Conservation (phyloP, 2,797 vertebrate genomes). For the Tinamus major region DNA sequence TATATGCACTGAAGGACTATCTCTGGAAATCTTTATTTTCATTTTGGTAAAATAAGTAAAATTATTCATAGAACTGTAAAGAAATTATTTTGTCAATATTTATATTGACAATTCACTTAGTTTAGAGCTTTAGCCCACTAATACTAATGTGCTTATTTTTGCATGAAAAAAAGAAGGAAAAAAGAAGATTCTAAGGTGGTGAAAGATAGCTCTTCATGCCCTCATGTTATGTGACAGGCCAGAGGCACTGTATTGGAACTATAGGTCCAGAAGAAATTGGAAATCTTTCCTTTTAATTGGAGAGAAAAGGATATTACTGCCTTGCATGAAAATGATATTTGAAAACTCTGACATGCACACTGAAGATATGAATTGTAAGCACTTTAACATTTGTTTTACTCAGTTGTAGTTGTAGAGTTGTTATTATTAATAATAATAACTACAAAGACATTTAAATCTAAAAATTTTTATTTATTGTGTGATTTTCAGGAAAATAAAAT, state of each 20-base stretch:
- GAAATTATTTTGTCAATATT: neutral
- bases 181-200: neutral
- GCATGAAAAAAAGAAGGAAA: neutral
- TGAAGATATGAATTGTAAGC: neutral
- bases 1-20: neutral
- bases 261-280: too few species aligned
- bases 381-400: neutral
- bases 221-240: neutral
- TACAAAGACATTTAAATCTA: neutral
- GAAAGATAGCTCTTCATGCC: neutral
- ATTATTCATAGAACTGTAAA: neutral
- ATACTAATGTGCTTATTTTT: neutral
- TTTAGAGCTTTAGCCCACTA: neutral
- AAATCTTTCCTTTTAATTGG: neutral
- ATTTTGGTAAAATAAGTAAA: neutral
- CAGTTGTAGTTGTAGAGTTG: too few species aligned
- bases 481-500: neutral
- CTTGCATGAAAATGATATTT: neutral
- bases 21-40: neutral
- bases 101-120: neutral
- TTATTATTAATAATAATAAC: too few species aligned
- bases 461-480: accelerated
- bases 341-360: neutral
- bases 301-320: neutral
- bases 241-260: neutral